These are phyloP conservation scores for Daktulosphaira vitifoliae DNA, from an alignment of 1,140 invertebrate genomes.

Conservation along the genomic window DNA sequence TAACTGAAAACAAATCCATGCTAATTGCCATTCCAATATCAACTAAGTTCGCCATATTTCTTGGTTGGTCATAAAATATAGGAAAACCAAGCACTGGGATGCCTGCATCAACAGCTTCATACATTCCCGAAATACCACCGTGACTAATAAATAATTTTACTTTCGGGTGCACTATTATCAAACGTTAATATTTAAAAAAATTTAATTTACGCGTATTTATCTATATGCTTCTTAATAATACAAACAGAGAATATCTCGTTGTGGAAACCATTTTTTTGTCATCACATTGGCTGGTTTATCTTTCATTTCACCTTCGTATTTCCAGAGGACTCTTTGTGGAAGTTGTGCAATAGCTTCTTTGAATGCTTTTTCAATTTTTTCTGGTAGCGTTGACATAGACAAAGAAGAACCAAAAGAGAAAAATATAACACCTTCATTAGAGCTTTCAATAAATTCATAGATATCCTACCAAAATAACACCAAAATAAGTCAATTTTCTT, in stretches of 20 bases:
- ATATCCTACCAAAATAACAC: too few relatives aligned
- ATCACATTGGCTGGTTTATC: slow-evolving; percentile 49
- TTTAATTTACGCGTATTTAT: too few relatives aligned
- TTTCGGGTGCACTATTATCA: slow-evolving; percentile 53
- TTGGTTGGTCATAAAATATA: too few relatives aligned
- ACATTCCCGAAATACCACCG: slow-evolving; percentile 61
- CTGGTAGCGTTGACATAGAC: background rate
- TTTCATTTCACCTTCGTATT: slow-evolving; percentile 41
- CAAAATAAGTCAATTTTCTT: too few relatives aligned
- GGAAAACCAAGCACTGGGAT: slow-evolving; percentile 60
- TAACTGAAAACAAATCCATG: slow-evolving; percentile 42
- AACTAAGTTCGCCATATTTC: slow-evolving; percentile 42
- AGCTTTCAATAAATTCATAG: slow-evolving; percentile 36
- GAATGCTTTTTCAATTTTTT: slow-evolving; percentile 35
- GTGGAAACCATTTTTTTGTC: too few relatives aligned
- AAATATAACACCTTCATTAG: slow-evolving; percentile 49
- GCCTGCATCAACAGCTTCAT: too few relatives aligned
- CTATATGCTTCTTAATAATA: too few relatives aligned
- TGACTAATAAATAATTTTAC: slow-evolving; percentile 60
- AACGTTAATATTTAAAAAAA: too few relatives aligned
- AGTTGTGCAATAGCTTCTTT: slow-evolving; percentile 42
- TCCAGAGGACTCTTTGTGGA: slow-evolving; percentile 49
- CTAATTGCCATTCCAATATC: slow-evolving; percentile 41
- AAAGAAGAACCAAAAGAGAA: slow-evolving; percentile 55
- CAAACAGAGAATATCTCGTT: slow-evolving; percentile 52